Conservation (phyloP, 2,888 invertebrate genomes). For the Eurytoma adleriae region DNA sequence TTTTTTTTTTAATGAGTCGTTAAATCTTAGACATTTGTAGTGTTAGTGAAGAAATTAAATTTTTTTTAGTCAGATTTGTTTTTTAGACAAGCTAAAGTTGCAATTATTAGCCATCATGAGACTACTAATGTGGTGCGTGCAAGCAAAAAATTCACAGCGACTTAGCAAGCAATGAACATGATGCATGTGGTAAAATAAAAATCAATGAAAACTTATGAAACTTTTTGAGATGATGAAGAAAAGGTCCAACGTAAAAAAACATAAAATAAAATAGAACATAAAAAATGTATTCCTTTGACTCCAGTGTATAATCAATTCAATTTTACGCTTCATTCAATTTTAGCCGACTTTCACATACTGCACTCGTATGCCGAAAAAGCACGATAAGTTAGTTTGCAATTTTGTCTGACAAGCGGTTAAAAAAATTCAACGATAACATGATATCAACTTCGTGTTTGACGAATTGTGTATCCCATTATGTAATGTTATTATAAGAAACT, state of each 20-base stretch:
- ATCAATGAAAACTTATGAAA: conserved; percentile 7
- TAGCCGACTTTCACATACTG: not conserved
- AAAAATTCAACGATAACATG: not conserved
- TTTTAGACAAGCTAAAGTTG: not conserved
- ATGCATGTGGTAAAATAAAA: not conserved
- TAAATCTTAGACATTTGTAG: conserved; percentile 30
- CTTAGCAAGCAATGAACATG: conserved; percentile 23
- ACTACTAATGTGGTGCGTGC: not conserved
- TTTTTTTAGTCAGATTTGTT: too few species aligned
- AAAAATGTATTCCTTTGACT: not conserved
- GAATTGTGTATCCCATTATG: not conserved
- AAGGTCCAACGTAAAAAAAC: not conserved
- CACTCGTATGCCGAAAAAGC: not conserved
- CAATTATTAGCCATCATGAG: not conserved
- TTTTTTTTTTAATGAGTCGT: conserved; percentile 2
- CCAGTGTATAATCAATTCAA: conserved; percentile 52
- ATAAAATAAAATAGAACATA: conserved; percentile 3
- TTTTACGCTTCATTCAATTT: conserved; percentile 11
- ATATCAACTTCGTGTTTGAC: not conserved
- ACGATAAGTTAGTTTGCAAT: not conserved
- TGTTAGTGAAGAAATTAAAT: not conserved
- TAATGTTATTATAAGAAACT: not conserved
- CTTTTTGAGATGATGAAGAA: not conserved
- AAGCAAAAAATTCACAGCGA: conserved; percentile 21
- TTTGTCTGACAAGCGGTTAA: not conserved